A percentile compares a stretch with the other conserved stretches of the same genome.
phyloP scores from a whole-genome alignment of 2,113 vertebrate genomes.

The Merops nubicus region DNA sequence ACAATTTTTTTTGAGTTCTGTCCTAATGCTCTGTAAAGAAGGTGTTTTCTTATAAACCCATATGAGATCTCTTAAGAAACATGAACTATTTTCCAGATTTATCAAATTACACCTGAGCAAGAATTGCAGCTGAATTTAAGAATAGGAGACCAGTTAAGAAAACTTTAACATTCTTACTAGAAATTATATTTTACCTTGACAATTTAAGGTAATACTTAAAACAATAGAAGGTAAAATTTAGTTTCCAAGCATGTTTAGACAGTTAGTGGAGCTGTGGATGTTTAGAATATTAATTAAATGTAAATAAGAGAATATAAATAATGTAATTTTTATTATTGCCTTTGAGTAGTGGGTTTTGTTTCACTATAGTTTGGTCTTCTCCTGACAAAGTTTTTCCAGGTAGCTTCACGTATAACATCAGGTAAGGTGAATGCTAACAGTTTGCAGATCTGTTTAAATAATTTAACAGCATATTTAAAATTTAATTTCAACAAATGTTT shows the following conservation, averaged over 20 bases:
- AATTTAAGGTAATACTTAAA: background rate
- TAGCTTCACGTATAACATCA: background rate
- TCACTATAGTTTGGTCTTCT: background rate
- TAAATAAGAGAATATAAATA: background rate
- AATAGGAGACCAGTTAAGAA: background rate
- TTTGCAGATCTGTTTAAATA: background rate
- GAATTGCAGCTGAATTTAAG: background rate
- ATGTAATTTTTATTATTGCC: background rate
- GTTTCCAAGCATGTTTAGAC: background rate
- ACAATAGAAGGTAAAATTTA: background rate
- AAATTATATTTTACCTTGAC: background rate
- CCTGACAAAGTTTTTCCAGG: background rate
- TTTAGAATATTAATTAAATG: background rate
- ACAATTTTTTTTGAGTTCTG: background rate
- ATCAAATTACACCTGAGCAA: background rate
- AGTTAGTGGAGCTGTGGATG: background rate
- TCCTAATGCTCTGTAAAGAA: background rate
- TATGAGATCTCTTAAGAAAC: background rate
- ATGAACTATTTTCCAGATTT: background rate
- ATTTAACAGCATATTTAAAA: conserved; percentile 17
- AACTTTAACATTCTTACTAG: background rate
- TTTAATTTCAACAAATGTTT: conserved; percentile 22
- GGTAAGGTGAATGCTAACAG: background rate
- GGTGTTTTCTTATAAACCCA: background rate
- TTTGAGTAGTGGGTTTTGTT: background rate